Evolutionary conservation across 2,113 vertebrate genomes (phyloP).

Genomic region (Numida meleagris): DNA sequence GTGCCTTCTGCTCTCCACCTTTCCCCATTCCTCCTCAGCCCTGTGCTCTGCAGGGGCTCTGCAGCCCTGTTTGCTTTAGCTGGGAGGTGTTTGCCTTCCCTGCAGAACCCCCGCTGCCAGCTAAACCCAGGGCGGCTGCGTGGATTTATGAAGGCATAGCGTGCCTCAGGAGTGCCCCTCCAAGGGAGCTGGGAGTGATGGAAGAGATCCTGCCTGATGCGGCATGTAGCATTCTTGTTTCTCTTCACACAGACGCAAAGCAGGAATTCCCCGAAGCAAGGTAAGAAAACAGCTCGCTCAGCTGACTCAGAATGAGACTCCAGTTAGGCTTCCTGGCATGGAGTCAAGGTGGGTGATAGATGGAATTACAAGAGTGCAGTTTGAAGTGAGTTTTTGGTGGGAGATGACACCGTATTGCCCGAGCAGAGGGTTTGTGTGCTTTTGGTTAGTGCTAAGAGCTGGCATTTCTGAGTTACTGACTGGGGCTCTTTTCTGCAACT

Average conservation of each 20-base stretch:
- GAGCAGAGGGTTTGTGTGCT: not conserved
- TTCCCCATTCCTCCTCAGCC: not conserved
- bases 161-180: slow-evolving; percentile 24
- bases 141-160: slow-evolving; percentile 52
- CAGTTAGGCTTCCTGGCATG: not conserved
- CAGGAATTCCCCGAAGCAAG: slow-evolving; percentile 39
- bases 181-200: slow-evolving; percentile 20
- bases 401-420: not conserved
- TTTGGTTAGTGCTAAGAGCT: slow-evolving; percentile 47
- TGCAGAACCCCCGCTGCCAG: slow-evolving; percentile 44
- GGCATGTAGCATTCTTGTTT: not conserved
- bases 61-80: slow-evolving; percentile 44
- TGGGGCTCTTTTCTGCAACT: slow-evolving; percentile 8
- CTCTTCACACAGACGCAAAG: not conserved
- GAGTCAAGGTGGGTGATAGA: not conserved
- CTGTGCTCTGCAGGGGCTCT: slow-evolving; percentile 2
- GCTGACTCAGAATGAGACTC: not conserved
- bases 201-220: slow-evolving; percentile 10
- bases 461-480: slow-evolving; percentile 47
- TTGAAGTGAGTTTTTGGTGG: slow-evolving; percentile 26
- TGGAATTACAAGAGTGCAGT: not conserved
- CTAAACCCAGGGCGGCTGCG: not conserved
- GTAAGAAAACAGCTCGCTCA: not conserved
- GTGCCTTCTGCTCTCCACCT: not conserved
- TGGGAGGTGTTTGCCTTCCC: slow-evolving; percentile 51